Base-by-base conservation (phyloP, 2,888 invertebrate genomes). In the Bombylius discolor region DNA sequence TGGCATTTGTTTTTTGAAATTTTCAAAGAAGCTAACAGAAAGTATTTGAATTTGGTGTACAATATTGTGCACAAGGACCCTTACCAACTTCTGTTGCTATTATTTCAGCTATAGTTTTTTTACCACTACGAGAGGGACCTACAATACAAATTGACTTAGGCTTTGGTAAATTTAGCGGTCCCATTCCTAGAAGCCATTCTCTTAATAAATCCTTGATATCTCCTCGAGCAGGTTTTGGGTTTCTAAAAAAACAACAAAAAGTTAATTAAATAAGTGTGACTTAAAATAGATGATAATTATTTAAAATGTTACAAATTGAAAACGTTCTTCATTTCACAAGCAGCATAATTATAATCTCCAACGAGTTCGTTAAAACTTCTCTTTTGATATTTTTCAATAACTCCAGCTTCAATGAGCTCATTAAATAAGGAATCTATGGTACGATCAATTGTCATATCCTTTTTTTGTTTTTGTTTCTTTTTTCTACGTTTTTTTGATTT, bases 41-140 rank as follows among this genome's bases (percentile, higher is more conserved):
- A 1, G 23, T 23, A 23, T 23, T 23, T 23, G 42, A 33, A 46
- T 13, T 44, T n/a, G 5, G 7, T 32, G 7, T 5, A 7, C 12
- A 44, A 44, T 44, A 23, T 9, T 23, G 14, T 39, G 8, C 44
- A 13, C 23, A 23, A 23, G 23, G 23, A 23, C 23, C 50, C 33
- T 56, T 66, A 66, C 73, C 70, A 4, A 83, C 74, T 70, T 86
- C 86, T 5, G 80, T 80, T 62, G 85, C 85, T 49, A 89, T 76
- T 1, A 85, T 84, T 61, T 85, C 77, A 0, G 82, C 81, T 31
- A 89, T 67, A 62, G 83, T 74, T 61, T 79, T 79, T 67, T 89
- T 88, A 0, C 88, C 89, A 61, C 78, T 77, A 50, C 79, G 78
- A 1, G 77, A 68, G 0, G 86, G 82, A 1, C 89, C 89, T 55